Conservation (phyloP, 2,797 vertebrate genomes). For the Pristis pectinata region DNA sequence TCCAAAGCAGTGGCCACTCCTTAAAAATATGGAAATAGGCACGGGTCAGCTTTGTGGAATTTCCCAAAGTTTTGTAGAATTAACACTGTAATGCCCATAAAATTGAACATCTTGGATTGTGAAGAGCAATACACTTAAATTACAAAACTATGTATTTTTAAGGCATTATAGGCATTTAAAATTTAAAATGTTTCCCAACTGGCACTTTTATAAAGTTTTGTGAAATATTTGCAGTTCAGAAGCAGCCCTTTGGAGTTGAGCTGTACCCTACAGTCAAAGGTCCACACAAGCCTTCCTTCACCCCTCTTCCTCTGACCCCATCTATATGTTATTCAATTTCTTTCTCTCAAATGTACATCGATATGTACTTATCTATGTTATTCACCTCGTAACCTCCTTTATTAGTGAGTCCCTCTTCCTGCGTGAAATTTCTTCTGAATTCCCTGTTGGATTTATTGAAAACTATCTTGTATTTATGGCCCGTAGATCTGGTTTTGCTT, state of each 20-base stretch:
- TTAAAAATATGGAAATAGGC: background rate
- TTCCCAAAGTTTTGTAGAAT: background rate
- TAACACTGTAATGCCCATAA: background rate
- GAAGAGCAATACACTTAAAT: background rate
- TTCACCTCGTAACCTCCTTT: background rate
- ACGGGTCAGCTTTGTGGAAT: background rate
- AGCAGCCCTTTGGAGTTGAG: no score
- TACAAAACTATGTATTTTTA: background rate
- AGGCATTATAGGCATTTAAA: background rate
- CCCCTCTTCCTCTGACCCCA: no score
- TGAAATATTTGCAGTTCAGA: no score
- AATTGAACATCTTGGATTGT: background rate
- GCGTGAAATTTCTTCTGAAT: background rate
- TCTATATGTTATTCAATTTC: background rate
- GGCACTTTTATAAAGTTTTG: background rate
- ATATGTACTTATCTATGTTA: background rate
- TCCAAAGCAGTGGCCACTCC: background rate
- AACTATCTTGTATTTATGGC: no score
- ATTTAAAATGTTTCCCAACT: background rate
- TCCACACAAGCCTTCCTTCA: no score
- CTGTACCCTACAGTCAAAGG: no score
- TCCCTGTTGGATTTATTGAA: background rate
- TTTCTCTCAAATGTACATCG: background rate
- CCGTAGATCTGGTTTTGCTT: background rate
- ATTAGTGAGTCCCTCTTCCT: background rate